A percentile compares a stretch with the other conserved stretches of the same genome.
These are phyloP conservation scores for Apogon hyalosoma DNA, from an alignment of 2,797 vertebrate species.

Conservation along the genomic window DNA sequence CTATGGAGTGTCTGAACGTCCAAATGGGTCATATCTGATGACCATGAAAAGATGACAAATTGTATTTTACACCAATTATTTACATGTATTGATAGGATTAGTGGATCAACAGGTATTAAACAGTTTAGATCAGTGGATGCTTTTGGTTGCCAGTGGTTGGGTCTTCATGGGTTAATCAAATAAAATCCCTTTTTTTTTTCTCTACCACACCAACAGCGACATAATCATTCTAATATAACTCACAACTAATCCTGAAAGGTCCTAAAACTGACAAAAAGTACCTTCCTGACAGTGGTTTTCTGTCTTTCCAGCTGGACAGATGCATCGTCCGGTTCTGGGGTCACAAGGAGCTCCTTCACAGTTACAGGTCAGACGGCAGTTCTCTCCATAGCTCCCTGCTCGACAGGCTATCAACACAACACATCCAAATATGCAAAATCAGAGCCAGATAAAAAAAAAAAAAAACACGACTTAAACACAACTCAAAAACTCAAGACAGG, in stretches of 20 bases:
- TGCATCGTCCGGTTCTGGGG: slow-evolving; percentile 54
- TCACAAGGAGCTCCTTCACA: slow-evolving; percentile 68
- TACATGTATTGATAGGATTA: no score
- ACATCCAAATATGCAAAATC: slow-evolving; percentile 8
- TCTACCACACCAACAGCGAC: neutral
- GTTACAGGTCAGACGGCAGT: slow-evolving; percentile 74
- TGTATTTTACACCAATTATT: no score
- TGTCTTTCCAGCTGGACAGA: slow-evolving; percentile 79
- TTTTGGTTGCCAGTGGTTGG: no score
- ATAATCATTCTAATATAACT: neutral
- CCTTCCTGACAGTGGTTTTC: slow-evolving; percentile 72
- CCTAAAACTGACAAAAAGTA: slow-evolving; percentile 18
- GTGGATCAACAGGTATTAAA: no score
- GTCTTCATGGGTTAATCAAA: no score
- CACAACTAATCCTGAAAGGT: slow-evolving; percentile 20
- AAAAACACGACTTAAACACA: slow-evolving; percentile 3
- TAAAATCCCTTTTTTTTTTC: neutral
- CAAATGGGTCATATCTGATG: no score
- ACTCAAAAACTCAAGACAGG: slow-evolving; percentile 2
- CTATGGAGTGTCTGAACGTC: no score
- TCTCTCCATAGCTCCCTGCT: slow-evolving; percentile 70
- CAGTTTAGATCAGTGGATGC: no score
- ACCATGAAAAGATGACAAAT: no score
- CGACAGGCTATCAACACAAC: slow-evolving; percentile 68
- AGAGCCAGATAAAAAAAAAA: neutral